phyloP scores from a whole-genome alignment of 2,888 invertebrate species.

The Galerucella nymphaeae region DNA sequence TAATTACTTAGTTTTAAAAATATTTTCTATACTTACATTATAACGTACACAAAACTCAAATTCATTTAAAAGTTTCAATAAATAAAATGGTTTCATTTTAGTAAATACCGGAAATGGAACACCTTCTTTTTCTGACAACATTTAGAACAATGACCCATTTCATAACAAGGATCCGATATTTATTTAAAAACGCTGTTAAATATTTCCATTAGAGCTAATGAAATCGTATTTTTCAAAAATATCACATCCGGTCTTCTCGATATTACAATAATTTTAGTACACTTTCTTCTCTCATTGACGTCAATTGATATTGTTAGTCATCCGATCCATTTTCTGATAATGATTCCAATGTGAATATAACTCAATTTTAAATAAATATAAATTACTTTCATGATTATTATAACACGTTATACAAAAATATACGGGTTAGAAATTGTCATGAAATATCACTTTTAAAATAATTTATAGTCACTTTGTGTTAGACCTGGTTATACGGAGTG shows the following conservation, averaged over 20 bases:
- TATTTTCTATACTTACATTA: not conserved
- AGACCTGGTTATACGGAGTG: too few relatives aligned
- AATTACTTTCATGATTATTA: too few relatives aligned
- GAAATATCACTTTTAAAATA: too few relatives aligned
- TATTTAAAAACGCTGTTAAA: not conserved
- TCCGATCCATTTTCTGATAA: not conserved
- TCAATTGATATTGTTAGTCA: slow-evolving; percentile 4
- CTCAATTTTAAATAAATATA: too few relatives aligned
- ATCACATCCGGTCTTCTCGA: not conserved
- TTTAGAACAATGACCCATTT: not conserved
- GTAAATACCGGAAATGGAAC: not conserved
- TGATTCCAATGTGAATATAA: not conserved
- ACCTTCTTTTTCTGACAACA: not conserved
- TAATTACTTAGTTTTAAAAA: not conserved
- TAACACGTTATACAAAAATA: too few relatives aligned
- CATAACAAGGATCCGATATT: not conserved
- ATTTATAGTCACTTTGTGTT: not conserved
- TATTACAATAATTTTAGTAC: not conserved
- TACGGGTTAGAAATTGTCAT: too few relatives aligned
- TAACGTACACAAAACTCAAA: not conserved
- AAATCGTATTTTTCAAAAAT: not conserved
- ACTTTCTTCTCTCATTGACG: slow-evolving; percentile 18
- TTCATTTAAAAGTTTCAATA: not conserved
- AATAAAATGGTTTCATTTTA: not conserved
- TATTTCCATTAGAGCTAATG: slow-evolving; percentile 5